These are phyloP conservation scores for Polymixis lichenea DNA, from an alignment of 2,888 invertebrate genomes.

Conservation along the genomic window DNA sequence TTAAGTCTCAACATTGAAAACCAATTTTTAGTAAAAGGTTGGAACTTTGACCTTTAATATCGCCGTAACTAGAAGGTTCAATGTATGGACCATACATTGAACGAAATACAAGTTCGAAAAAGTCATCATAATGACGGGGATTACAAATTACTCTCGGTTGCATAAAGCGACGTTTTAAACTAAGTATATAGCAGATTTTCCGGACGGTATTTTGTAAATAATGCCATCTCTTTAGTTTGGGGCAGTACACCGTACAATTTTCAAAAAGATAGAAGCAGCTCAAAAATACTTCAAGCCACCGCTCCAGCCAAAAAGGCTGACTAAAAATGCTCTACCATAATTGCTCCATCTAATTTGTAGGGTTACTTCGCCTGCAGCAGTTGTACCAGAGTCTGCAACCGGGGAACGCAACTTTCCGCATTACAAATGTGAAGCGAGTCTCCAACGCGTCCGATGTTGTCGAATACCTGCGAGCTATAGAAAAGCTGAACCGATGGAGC, in stretches of 20 bases:
- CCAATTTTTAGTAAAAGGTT: not conserved
- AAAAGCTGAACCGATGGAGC: constrained; percentile 95
- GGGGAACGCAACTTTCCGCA: constrained; percentile 95
- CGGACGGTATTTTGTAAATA: constrained; percentile 1
- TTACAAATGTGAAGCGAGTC: constrained; percentile 96
- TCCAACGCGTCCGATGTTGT: constrained; percentile 95
- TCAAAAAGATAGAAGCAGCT: not conserved
- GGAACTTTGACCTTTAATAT: not conserved
- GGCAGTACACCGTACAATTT: not conserved
- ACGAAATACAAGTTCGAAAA: too few relatives aligned
- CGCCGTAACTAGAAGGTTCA: not conserved
- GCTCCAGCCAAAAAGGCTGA: not conserved
- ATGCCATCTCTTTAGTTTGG: not conserved
- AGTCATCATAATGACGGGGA: too few relatives aligned
- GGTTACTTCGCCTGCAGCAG: constrained; percentile 96
- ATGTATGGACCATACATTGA: not conserved
- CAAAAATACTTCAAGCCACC: constrained; percentile 1
- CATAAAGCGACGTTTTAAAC: not conserved
- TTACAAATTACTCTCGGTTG: too few relatives aligned
- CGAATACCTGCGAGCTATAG: constrained; percentile 94
- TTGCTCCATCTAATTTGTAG: constrained; percentile 85
- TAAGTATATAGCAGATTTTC: not conserved
- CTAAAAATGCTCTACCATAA: constrained; percentile 28
- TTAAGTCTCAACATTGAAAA: too few relatives aligned
- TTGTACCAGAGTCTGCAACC: constrained; percentile 96